phyloP scores from a whole-genome alignment of 1,140 invertebrate genomes.

The Schlechtendalia chinensis region DNA sequence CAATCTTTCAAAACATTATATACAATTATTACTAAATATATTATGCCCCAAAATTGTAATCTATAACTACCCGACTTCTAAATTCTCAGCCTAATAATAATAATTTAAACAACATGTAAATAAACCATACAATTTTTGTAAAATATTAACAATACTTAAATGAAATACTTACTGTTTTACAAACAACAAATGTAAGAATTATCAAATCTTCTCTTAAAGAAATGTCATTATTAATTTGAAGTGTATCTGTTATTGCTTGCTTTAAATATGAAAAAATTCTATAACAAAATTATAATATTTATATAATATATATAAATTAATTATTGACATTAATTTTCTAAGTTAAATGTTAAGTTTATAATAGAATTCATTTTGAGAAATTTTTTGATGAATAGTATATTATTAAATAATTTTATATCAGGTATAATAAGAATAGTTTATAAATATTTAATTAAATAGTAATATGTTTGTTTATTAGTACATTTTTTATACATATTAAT shows the following conservation, averaged over 20 bases:
- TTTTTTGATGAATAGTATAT: no score
- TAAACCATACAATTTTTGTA: no score
- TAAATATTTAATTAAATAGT: no score
- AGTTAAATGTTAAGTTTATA: background rate
- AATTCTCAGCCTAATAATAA: no score
- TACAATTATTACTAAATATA: no score
- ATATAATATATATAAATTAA: background rate
- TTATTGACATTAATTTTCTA: no score
- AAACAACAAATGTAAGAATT: conserved; percentile 21
- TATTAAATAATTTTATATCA: no score
- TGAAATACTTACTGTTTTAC: conserved; percentile 45
- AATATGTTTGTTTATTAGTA: background rate
- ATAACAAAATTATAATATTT: background rate
- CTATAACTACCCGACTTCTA: no score
- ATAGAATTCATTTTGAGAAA: background rate
- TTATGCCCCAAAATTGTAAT: no score
- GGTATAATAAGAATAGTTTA: no score
- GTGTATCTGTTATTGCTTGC: conserved; percentile 17
- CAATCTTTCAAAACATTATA: no score
- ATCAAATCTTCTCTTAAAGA: conserved; percentile 45
- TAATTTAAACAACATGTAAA: no score
- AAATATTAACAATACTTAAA: background rate
- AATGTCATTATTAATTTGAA: conserved; percentile 3
- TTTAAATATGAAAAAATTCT: conserved; percentile 41
- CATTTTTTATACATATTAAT: background rate